Evolutionary conservation across 2,888 invertebrate species (phyloP).

Genomic region (Andrena marginata): DNA sequence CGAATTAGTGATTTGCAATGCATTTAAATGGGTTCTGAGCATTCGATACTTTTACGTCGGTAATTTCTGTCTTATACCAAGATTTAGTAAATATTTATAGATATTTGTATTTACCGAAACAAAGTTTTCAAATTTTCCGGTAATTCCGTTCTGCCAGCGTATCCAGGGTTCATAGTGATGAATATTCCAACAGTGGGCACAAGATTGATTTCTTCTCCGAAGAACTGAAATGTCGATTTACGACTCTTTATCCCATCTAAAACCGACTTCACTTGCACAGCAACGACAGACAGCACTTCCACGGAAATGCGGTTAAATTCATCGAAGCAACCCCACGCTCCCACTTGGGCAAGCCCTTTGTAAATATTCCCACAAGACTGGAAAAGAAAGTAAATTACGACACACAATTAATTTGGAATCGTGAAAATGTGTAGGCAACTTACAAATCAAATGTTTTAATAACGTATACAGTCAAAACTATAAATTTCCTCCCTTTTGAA

Average conservation of each 20-base stretch:
- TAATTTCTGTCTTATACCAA: too few relatives aligned
- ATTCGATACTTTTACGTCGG: too few relatives aligned
- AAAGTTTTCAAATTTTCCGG: conserved; percentile 91
- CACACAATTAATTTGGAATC: conserved; percentile 3
- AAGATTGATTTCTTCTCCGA: conserved; percentile 92
- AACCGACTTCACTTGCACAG: conserved; percentile 95
- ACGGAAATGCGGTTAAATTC: conserved; percentile 98
- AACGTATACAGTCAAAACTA: too few relatives aligned
- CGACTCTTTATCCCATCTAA: conserved; percentile 95
- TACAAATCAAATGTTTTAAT: too few relatives aligned
- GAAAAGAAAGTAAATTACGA: conserved; percentile 7
- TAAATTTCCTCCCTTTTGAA: too few relatives aligned
- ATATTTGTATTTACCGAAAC: conserved; percentile 82
- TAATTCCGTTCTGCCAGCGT: conserved; percentile 95
- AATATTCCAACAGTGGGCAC: conserved; percentile 94
- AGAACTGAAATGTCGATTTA: conserved; percentile 92
- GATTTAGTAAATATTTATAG: background rate
- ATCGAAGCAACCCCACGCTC: conserved; percentile 98
- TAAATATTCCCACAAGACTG: conserved; percentile 96
- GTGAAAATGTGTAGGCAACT: too few relatives aligned
- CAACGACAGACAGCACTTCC: conserved; percentile 97
- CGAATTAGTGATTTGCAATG: background rate
- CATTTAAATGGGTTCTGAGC: background rate
- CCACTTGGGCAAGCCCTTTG: conserved; percentile 97
- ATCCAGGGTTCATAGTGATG: conserved; percentile 98